phyloP scores from a whole-genome alignment of 1,140 invertebrate species.

The Brachionus rubens region DNA sequence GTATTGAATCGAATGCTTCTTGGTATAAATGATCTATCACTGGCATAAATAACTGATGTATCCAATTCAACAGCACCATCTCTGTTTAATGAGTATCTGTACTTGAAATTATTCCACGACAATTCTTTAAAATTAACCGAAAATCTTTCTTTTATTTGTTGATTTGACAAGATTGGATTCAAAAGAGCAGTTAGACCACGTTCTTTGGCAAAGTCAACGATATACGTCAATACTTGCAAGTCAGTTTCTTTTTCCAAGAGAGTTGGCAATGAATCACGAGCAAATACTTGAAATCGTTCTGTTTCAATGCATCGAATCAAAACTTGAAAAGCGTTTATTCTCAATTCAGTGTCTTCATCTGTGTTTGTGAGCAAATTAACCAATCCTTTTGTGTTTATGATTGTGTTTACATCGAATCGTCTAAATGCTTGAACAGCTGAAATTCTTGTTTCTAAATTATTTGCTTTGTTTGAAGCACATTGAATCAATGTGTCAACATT shows the following conservation, averaged over 20 bases:
- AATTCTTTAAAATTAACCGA: constrained; percentile 43
- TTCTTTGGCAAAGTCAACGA: constrained; percentile 39
- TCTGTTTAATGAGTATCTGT: constrained; percentile 35
- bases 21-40: constrained; percentile 22
- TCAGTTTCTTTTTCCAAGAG: constrained; percentile 27
- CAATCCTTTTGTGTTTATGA: background rate
- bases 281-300: constrained; percentile 39
- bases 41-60: constrained; percentile 34
- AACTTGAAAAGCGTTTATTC: constrained; percentile 44
- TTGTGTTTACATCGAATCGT: constrained; percentile 13
- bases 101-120: constrained; percentile 44
- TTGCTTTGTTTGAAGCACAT: constrained; percentile 6
- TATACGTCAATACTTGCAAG: constrained; percentile 33
- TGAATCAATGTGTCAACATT: constrained; percentile 14
- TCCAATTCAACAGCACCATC: constrained; percentile 36
- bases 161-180: constrained; percentile 40
- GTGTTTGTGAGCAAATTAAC: constrained; percentile 13
- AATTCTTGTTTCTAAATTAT: constrained; percentile 19
- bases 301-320: constrained; percentile 17
- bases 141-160: constrained; percentile 28
- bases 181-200: constrained; percentile 28
- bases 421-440: constrained; percentile 35
- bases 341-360: constrained; percentile 41
- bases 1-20: constrained; percentile 29
- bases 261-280: background rate